Evolutionary conservation across 2,888 invertebrate genomes (phyloP).

Genomic region (Conomelus anceps): DNA sequence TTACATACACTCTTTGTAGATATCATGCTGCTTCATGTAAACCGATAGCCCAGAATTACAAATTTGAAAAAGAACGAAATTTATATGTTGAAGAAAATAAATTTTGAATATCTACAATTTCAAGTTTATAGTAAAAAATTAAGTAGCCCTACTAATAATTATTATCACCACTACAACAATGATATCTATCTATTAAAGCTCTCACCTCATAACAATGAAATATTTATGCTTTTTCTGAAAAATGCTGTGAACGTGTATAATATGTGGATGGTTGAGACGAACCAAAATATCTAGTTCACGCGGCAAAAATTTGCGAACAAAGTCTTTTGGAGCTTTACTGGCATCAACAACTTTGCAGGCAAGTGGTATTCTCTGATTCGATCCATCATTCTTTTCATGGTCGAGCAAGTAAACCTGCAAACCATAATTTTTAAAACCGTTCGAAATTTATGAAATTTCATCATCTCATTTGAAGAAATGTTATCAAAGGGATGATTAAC

Average conservation of each 20-base stretch:
- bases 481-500: no score
- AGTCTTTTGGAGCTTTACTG: constrained; percentile 64
- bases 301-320: constrained; percentile 72
- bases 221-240: constrained; percentile 57
- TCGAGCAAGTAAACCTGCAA: neutral
- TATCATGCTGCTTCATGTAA: no score
- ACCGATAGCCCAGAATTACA: no score
- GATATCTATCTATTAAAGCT: constrained; percentile 31
- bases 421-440: neutral
- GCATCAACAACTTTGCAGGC: constrained; percentile 73
- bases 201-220: constrained; percentile 29
- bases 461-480: no score
- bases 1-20: no score
- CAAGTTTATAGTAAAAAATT: no score
- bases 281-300: constrained; percentile 72
- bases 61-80: no score
- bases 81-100: no score
- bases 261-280: constrained; percentile 69
- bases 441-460: neutral
- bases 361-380: constrained; percentile 3
- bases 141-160: neutral
- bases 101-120: no score
- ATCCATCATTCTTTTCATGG: neutral
- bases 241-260: constrained; percentile 69
- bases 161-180: neutral